Conservation (phyloP, 2,113 vertebrate species). For the Ramphastos sulfuratus region DNA sequence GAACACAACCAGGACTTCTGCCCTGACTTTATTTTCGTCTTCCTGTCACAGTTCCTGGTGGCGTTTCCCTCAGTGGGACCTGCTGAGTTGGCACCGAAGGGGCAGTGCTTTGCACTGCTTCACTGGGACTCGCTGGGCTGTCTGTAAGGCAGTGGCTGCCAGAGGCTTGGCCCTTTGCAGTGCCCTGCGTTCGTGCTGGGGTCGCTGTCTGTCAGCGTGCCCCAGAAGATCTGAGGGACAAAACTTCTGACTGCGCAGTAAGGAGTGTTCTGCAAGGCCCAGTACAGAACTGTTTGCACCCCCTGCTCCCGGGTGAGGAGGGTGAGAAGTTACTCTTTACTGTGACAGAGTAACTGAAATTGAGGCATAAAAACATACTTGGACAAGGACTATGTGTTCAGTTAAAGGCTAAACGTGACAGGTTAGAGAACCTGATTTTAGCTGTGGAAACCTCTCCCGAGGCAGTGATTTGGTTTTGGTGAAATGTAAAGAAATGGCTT, state of each 20-base stretch:
- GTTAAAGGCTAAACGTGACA: not conserved
- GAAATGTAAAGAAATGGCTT: slow-evolving; percentile 16
- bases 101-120: not conserved
- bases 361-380: not conserved
- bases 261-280: not conserved
- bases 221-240: not conserved
- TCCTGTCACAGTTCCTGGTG: not conserved
- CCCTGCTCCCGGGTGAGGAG: rapidly evolving
- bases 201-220: not conserved
- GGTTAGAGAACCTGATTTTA: not conserved
- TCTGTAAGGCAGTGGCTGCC: not conserved
- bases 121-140: not conserved
- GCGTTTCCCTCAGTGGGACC: not conserved
- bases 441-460: slow-evolving; percentile 1
- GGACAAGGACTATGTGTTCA: not conserved
- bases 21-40: not conserved
- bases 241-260: not conserved
- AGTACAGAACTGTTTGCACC: not conserved
- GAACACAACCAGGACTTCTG: not conserved
- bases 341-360: not conserved
- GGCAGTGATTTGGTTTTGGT: not conserved
- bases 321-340: not conserved
- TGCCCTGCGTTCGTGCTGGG: not conserved
- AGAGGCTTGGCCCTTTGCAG: not conserved
- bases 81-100: not conserved